Conservation (phyloP, 2,888 invertebrate species). For the Girardia tigrina region DNA sequence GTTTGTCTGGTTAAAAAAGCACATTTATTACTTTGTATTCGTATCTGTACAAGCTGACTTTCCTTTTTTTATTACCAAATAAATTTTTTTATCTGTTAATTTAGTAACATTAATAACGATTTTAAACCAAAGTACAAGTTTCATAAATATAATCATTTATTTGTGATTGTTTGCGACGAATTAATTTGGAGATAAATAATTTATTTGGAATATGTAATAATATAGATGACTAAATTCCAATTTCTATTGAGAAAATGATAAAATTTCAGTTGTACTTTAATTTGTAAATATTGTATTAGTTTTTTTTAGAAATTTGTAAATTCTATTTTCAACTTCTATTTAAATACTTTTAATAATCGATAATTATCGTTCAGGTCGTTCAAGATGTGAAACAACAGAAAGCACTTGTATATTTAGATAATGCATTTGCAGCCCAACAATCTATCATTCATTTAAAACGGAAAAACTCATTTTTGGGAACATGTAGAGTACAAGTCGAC, state of each 20-base stretch:
- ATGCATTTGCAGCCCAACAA: constrained; percentile 17
- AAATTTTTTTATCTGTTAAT: no score
- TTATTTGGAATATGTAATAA: not conserved
- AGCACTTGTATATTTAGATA: not conserved
- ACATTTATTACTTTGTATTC: no score
- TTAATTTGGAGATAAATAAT: not conserved
- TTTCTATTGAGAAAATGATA: not conserved
- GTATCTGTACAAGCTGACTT: no score
- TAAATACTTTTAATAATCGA: not conserved
- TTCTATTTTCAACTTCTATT: not conserved
- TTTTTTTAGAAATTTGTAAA: not conserved
- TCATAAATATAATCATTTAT: no score
- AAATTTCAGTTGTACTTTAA: constrained; percentile 17
- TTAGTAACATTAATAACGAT: no score
- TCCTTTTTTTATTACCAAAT: no score
- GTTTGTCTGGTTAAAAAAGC: no score
- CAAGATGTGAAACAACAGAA: constrained; percentile 19
- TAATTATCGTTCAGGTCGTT: not conserved
- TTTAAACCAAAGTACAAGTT: not conserved
- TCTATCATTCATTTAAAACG: constrained; percentile 15
- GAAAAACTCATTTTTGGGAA: not conserved
- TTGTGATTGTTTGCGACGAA: not conserved
- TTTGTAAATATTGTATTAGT: not conserved
- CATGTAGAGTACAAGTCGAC: not conserved
- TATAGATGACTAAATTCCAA: not conserved